Evolutionary conservation across 2,113 vertebrate genomes (phyloP).

Genomic region (Hemiscyllium ocellatum): DNA sequence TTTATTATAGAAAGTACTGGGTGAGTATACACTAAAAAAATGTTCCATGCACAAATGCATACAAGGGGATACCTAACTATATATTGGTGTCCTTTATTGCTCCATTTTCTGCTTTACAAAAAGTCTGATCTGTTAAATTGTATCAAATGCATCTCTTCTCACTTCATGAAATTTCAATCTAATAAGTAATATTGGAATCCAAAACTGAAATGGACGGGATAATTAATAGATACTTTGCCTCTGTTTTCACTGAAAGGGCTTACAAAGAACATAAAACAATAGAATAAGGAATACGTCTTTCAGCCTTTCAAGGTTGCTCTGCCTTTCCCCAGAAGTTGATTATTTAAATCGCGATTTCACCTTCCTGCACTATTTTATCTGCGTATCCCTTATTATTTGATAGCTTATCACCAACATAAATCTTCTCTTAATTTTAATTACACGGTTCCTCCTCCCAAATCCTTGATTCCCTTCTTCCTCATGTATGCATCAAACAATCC

Average conservation of each 20-base stretch:
- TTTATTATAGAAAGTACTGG: neutral
- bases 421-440: neutral
- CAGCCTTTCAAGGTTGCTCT: no score
- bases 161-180: neutral
- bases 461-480: neutral
- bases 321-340: no score
- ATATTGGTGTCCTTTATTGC: neutral
- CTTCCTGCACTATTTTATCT: no score
- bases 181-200: neutral
- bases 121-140: neutral
- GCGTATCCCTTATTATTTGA: no score
- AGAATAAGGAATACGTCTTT: no score
- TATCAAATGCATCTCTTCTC: neutral
- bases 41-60: neutral
- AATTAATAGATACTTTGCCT: neutral
- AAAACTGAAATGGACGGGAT: neutral
- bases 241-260: neutral
- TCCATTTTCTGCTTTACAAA: slow-evolving; percentile 19
- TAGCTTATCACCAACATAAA: neutral
- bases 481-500: neutral
- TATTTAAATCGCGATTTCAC: no score
- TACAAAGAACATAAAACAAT: neutral
- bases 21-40: neutral
- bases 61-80: neutral
- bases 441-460: neutral